Conservation (phyloP, 2,113 vertebrate species). For the Callipepla californica region DNA sequence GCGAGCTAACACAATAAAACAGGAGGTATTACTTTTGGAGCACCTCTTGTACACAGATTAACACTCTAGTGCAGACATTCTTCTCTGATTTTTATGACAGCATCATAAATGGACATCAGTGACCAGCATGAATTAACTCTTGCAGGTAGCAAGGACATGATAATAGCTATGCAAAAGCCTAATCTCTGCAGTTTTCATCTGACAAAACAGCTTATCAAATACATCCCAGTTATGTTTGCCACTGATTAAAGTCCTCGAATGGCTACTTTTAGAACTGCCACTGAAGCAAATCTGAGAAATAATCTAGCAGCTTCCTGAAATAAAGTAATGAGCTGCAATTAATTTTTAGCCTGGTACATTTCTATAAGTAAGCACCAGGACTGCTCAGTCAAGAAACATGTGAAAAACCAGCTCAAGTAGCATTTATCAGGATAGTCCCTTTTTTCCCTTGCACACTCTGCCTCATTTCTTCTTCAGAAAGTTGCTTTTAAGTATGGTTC, state of each 20-base stretch:
- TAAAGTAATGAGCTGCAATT: slow-evolving; percentile 34
- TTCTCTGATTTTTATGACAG: neutral
- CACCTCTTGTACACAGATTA: neutral
- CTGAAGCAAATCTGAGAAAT: neutral
- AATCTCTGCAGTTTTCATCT: neutral
- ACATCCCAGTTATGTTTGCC: neutral
- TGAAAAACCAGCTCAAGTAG: slow-evolving; percentile 15
- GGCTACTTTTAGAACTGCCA: neutral
- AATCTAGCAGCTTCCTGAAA: neutral
- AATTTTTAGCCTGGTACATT: slow-evolving; percentile 12
- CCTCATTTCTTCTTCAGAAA: slow-evolving; percentile 39
- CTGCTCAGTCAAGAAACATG: slow-evolving; percentile 11
- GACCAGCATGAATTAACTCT: neutral
- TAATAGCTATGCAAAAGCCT: neutral
- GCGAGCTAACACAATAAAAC: neutral
- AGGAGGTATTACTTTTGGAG: neutral
- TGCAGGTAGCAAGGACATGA: neutral
- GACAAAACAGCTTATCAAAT: neutral
- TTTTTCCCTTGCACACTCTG: neutral
- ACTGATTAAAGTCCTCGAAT: neutral
- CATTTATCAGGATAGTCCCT: neutral
- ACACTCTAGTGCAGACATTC: rapidly evolving
- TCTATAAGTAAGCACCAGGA: neutral
- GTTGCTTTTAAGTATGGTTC: slow-evolving; percentile 23
- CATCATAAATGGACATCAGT: neutral